Evolutionary conservation across 2,113 vertebrate species (phyloP).

Genomic region (Oreochromis tanganicae): DNA sequence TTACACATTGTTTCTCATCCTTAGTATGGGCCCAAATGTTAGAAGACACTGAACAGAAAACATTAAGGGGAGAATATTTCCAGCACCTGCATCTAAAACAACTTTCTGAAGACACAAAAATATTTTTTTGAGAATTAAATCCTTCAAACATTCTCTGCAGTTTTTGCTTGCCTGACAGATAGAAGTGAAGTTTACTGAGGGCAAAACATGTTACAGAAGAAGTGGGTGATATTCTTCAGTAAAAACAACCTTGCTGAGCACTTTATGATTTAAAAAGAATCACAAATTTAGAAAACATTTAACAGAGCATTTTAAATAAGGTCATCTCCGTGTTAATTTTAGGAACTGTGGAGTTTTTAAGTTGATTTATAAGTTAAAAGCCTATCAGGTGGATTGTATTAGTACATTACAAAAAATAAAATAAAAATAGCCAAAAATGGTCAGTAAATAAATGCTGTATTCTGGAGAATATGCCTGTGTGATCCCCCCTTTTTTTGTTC

Average conservation of each 20-base stretch:
- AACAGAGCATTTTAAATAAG: background rate
- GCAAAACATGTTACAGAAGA: background rate
- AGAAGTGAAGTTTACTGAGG: background rate
- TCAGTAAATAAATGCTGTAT: background rate
- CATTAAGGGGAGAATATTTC: background rate
- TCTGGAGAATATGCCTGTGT: background rate
- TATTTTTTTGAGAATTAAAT: background rate
- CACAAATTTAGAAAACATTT: background rate
- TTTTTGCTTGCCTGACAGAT: background rate
- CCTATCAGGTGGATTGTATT: background rate
- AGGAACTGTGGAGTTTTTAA: background rate
- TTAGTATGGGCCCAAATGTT: background rate
- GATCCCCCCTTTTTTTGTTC: rapidly evolving
- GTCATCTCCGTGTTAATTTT: background rate
- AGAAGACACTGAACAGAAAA: background rate
- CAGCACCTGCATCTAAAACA: background rate
- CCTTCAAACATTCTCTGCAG: background rate
- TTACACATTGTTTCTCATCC: background rate
- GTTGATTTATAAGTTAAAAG: background rate
- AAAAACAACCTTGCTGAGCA: background rate
- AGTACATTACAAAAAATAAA: background rate
- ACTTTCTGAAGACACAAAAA: background rate
- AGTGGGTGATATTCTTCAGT: background rate
- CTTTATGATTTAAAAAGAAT: background rate
- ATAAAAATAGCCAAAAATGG: background rate